Evolutionary conservation across 2,113 vertebrate species (phyloP).

Genomic region (Delphinus delphis): DNA sequence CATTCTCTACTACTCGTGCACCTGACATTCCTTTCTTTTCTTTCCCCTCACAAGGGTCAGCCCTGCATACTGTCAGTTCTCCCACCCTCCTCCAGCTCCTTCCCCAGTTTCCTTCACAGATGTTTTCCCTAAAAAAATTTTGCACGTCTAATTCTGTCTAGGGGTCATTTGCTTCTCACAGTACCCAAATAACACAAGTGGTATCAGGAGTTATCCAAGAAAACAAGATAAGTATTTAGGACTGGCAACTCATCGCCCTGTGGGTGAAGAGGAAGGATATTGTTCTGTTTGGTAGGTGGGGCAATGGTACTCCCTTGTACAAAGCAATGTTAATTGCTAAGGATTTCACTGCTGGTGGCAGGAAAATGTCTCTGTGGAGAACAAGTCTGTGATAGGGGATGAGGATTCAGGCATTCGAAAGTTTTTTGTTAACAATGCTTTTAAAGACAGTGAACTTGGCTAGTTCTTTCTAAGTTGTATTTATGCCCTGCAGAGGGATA

Average conservation of each 20-base stretch:
- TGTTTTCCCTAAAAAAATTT: not conserved
- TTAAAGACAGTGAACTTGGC: not conserved
- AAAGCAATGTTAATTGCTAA: not conserved
- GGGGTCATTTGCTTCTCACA: not conserved
- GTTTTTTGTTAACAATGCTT: not conserved
- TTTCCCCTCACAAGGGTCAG: not conserved
- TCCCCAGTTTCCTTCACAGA: not conserved
- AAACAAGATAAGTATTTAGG: not conserved
- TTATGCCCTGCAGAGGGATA: not conserved
- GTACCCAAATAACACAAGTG: not conserved
- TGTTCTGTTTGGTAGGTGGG: not conserved
- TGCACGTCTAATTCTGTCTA: not conserved
- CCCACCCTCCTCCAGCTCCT: not conserved
- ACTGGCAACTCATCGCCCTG: not conserved
- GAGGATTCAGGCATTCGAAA: not conserved
- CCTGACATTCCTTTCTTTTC: not conserved
- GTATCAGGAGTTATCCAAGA: not conserved
- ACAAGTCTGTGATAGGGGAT: not conserved
- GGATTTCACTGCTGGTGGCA: not conserved
- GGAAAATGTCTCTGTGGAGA: not conserved
- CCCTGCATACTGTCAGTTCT: not conserved
- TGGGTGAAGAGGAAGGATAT: not conserved
- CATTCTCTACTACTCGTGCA: not conserved
- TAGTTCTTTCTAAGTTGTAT: not conserved
- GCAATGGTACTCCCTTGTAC: not conserved